A percentile compares a stretch with the other conserved stretches of the same genome.
These are phyloP conservation scores for Malacosoma neustria DNA, from an alignment of 2,888 invertebrate genomes.

Conservation along the genomic window DNA sequence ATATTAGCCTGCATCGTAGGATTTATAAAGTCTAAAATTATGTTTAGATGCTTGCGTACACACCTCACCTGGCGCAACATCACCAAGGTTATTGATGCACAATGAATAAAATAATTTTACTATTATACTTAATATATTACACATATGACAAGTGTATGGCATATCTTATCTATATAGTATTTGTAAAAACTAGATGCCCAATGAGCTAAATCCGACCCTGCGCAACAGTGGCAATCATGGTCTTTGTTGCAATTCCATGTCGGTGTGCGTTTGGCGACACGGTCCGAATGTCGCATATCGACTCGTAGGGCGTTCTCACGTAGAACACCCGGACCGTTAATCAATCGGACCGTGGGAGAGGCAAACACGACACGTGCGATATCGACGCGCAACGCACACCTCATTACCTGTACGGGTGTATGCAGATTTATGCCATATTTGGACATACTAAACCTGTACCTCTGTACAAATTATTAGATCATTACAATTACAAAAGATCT, in stretches of 20 bases:
- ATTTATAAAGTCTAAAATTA: too few species aligned
- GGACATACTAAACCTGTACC: not conserved
- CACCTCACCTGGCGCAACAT: too few species aligned
- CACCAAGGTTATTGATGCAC: too few species aligned
- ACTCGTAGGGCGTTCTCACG: slow-evolving; percentile 39
- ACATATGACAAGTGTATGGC: too few species aligned
- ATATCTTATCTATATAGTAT: too few species aligned
- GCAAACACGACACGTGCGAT: slow-evolving; percentile 28
- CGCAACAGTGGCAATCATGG: not conserved
- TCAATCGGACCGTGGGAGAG: slow-evolving; percentile 53
- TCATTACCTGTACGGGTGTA: not conserved
- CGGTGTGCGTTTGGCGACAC: slow-evolving; percentile 16
- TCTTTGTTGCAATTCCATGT: not conserved
- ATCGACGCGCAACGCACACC: not conserved
- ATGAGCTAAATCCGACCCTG: not conserved
- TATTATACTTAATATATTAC: too few species aligned
- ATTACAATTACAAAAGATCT: too few species aligned
- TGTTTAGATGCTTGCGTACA: too few species aligned
- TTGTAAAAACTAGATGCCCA: too few species aligned
- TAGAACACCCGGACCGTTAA: slow-evolving; percentile 45
- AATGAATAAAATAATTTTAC: too few species aligned
- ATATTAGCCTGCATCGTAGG: too few species aligned
- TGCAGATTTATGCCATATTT: not conserved
- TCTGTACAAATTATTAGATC: too few species aligned
- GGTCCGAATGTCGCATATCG: slow-evolving; percentile 39